Evolutionary conservation across 2,888 invertebrate species (phyloP), one percentile per base, ranked within the genome.

Genomic region (Lissonota sp.): DNA sequence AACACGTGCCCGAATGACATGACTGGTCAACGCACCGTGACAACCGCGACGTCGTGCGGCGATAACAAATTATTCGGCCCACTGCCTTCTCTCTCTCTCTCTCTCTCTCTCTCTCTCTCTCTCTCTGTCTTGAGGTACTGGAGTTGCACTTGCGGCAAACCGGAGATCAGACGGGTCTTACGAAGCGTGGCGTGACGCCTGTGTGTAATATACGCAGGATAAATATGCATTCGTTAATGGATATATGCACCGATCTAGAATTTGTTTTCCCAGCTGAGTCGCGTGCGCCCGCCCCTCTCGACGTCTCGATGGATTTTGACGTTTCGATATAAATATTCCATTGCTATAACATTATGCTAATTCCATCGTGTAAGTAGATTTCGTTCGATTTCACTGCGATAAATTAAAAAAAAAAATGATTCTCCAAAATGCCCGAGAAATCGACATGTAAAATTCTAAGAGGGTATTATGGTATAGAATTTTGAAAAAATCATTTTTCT

Each of bases 11-110:
- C 40, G 77, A 77, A 80, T 57, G 64, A 80, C 69, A 69, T 63
- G 69, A 80, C 73, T 77, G 80, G 72, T 77, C 64, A 81, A 81
- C 78, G 70, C 81, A 81, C 78, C 81, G 81, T 78, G 78, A 81
- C 81, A 81, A 81, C 26, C 78, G 78, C 70, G 66, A 81, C 73
- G 78, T 74, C 62, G 78, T 42, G 69, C 74, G 60, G 81, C 71
- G 81, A 81, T 81, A 81, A 81, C 81, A 78, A 81, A 81, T 81
- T 81, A 81, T 81, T 81, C 81, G 81, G 74, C 81, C 71, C 70
- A 81, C 66, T 81, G 81, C 55, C 42, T 57, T 66, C 74, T 14
- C 14, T 16, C 14, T 51, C 71, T 8, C 16, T 10, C 40, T 58
- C 55, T 57, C n/a, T 57, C 57, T 26, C 46, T 16, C 26, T 42